phyloP scores from a whole-genome alignment of 2,113 vertebrate genomes.

The Camelus bactrianus region DNA sequence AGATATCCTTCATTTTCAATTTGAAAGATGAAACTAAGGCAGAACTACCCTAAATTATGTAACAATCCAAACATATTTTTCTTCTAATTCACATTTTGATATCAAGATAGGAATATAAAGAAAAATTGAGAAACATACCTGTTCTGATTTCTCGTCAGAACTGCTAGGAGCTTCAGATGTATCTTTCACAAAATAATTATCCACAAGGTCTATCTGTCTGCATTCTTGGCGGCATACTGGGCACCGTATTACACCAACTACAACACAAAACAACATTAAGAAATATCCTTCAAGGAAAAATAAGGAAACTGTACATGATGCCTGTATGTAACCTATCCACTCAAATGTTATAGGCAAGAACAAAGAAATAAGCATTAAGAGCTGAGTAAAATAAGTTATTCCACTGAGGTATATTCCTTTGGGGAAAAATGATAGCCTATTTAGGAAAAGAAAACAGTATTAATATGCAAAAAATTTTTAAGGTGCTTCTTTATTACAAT shows the following conservation, averaged over 20 bases:
- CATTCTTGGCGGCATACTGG: conserved; percentile 97
- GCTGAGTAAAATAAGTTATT: conserved; percentile 7
- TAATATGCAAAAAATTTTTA: background rate
- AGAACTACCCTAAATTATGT: conserved; percentile 11
- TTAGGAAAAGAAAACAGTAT: conserved; percentile 29
- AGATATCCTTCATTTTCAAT: conserved; percentile 22
- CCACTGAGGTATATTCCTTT: background rate
- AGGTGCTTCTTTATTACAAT: background rate
- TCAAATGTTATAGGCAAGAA: background rate
- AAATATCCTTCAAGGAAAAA: conserved; percentile 35
- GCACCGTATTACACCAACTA: conserved; percentile 97
- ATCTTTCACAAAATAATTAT: conserved; percentile 99
- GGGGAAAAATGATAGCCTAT: background rate
- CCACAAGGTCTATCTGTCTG: conserved; percentile 97
- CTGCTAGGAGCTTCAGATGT: conserved; percentile 93
- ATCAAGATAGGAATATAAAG: conserved; percentile 41
- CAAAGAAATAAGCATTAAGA: conserved; percentile 52
- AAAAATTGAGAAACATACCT: conserved; percentile 88
- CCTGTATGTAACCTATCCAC: background rate
- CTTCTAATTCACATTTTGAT: conserved; percentile 27
- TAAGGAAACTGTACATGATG: background rate
- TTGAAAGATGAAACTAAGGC: background rate
- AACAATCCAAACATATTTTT: conserved; percentile 51
- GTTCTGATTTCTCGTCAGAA: conserved; percentile 95
- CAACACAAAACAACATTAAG: conserved; percentile 64